phyloP scores from a whole-genome alignment of 2,113 vertebrate genomes.

The Diadophis punctatus region DNA sequence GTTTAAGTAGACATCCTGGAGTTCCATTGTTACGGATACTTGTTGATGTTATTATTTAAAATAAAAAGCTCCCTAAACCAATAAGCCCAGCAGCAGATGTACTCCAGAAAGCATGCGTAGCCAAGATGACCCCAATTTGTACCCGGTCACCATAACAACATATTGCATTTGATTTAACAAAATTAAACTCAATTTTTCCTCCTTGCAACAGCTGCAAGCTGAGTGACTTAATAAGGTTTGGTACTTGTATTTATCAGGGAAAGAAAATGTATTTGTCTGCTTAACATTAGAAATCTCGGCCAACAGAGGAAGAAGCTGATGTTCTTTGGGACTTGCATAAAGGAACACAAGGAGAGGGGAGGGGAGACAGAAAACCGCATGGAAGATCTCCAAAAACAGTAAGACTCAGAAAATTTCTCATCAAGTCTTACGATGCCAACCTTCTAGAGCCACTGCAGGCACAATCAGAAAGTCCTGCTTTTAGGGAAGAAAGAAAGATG shows the following conservation, averaged over 20 bases:
- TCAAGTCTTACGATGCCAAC: background rate
- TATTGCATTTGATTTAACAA: background rate
- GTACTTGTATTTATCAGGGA: background rate
- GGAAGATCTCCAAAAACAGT: background rate
- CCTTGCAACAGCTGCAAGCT: background rate
- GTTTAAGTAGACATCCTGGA: background rate
- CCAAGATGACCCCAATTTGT: background rate
- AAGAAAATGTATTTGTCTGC: background rate
- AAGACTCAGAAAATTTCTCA: background rate
- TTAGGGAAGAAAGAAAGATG: background rate
- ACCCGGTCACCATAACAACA: constrained; percentile 8
- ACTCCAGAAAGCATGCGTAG: background rate
- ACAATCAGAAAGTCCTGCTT: background rate
- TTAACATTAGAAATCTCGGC: background rate
- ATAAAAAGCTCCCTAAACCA: background rate
- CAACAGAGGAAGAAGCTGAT: background rate
- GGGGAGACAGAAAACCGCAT: background rate
- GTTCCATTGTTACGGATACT: background rate
- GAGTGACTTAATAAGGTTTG: background rate
- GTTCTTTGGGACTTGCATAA: background rate
- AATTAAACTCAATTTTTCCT: background rate
- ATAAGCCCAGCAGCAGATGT: background rate
- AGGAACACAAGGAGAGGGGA: background rate
- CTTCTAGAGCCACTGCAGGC: background rate
- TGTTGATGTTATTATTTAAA: background rate